A percentile compares a stretch with the other conserved stretches of the same genome.
phyloP scores from a whole-genome alignment of 2,113 vertebrate genomes.

The rabbit (Oryctolagus cuniculus) region DNA sequence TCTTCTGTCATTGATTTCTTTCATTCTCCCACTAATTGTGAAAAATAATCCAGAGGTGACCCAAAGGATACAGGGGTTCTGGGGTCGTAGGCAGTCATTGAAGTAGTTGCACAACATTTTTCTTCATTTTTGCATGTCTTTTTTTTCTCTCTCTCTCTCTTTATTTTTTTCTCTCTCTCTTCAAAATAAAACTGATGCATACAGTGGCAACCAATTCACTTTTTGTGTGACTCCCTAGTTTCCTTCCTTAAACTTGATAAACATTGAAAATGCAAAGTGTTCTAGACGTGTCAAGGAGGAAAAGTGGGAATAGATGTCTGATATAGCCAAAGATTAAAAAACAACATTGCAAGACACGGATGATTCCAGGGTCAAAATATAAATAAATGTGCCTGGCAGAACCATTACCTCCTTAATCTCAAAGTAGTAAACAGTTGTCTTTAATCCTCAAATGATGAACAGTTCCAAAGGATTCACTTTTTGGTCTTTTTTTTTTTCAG shows the following conservation, averaged over 20 bases:
- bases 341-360: not conserved
- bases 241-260: not conserved
- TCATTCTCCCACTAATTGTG: conserved; percentile 35
- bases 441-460: not conserved
- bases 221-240: not conserved
- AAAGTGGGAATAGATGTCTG: not conserved
- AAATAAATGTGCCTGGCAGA: rapidly evolving
- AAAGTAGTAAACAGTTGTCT: not conserved
- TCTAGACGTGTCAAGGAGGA: conserved; percentile 11
- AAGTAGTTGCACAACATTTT: not conserved
- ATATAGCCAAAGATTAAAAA: not conserved
- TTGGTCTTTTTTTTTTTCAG: not conserved
- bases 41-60: conserved; percentile 12
- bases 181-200: not conserved
- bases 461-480: not conserved
- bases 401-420: not conserved
- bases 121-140: not conserved
- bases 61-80: not conserved
- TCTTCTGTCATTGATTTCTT: conserved; percentile 57
- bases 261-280: not conserved
- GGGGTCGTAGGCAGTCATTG: not conserved
- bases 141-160: not conserved
- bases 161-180: not conserved
- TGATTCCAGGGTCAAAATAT: not conserved
- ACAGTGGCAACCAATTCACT: not conserved